Evolutionary conservation across 2,113 vertebrate species (phyloP), one percentile per base, ranked within the genome.

Genomic region (Pao palembangensis): DNA sequence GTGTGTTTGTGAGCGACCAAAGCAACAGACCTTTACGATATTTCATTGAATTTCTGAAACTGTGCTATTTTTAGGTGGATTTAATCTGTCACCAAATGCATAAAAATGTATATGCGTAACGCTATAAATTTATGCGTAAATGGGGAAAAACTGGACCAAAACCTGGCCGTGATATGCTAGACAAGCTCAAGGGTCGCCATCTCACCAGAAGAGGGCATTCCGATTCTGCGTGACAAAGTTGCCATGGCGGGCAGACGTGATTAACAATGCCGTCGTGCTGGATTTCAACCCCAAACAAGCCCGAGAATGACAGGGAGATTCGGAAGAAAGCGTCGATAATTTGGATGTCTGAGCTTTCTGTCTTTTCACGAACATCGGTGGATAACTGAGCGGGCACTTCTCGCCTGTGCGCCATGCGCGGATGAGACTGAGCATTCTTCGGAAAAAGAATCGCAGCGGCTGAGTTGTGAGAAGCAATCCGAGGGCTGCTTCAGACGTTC

Each of bases 141-240:
- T 12, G 1, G 34, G 34, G 34, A 12, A 8, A 6, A 38, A 38
- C 8, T 38, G 34, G 1, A 44, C 53, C 68, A 11, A 49, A 38
- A 38, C 11, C 8, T 12, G 34, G 34, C 8, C 41, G 56, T 64
- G 31, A 54, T 56, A 55, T 42, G 34, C 34, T 25, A 49, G 62
- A 62, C 63, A 15, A 48, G 73, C 68, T 73, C 69, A 52, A 21
- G 71, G 69, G 81, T 83, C 74, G 60, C 75, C 49, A 49, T 83
- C 83, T 88, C 87, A 56, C 90, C 90, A 91, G 90, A 91, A 91
- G 90, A 88, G 90, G 90, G 90, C 90, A 90, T 91, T 90, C 86
- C 61, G 73, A 67, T 90, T 84, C 87, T 88, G 79, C 69, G 67
- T 81, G 73, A 86, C 85, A 88, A 91, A 91, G 88, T 90, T 89